Base-by-base conservation (phyloP, 2,113 vertebrate species). In the Hiodon tergisus region DNA sequence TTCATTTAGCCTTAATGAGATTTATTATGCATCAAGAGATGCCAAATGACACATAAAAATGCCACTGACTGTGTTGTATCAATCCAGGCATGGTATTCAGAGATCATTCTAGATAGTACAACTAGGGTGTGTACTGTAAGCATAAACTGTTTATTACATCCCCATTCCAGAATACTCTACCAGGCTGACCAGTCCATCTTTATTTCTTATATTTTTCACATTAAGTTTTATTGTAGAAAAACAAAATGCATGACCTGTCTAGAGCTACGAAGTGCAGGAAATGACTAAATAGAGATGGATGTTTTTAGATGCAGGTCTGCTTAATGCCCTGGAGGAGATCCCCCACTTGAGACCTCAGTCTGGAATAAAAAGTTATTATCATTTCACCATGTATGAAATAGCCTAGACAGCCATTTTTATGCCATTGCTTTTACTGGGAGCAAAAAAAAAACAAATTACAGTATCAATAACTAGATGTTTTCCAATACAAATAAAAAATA, bases 221-320 rank as follows among this genome's bases (percentile, higher is more conserved):
- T 60, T 72, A 61, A 50, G 55, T 72, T 72, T 59, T 48, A 58
- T 13, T 52, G 14, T 50, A 63, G 48, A 63, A 53, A 62, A 63
- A 73, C 14, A 50, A 48, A 72, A 60, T n/a, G 16, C 57, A 72
- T 17, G 72, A 61, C 71, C 58, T 59, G 55, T 72, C 71, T 52
- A 50, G 55, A 47, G 57, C 71, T 72, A 72, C 46, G 57, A 60
- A 76, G 60, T 71, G 75, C 51, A 8, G 75, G 75, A 71, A 65
- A 55, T 11, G 62, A 11, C 69, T 65, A 71, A 76, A 76, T 71
- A 69, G 75, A 71, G 75, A 76, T 66, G 52, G 75, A 76, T 71
- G 60, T 50, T 63, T 50, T 71, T 58, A 16, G 68, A n/a, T 47
- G 17, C 54, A 65, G 31, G 31, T 16, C 50, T 52, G 59, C n/a